Base-by-base conservation (phyloP, 2,113 vertebrate genomes). In the Deroptyus accipitrinus region DNA sequence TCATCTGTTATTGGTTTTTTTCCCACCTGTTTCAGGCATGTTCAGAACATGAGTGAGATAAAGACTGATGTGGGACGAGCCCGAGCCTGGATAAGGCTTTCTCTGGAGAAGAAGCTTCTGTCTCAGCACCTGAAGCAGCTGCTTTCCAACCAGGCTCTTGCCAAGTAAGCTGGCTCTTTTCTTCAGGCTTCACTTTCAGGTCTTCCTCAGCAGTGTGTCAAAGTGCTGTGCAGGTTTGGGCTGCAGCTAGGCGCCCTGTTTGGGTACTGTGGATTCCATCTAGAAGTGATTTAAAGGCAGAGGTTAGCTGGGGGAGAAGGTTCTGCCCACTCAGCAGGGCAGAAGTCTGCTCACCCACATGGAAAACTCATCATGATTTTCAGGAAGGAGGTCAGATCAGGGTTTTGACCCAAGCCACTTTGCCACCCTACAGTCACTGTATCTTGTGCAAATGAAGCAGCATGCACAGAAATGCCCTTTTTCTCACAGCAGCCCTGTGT, bases 91-190 rank as follows among this genome's bases (percentile, higher is more conserved):
- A 99, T 99, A 88, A 98, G 99, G 25, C 94, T 99, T 93, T 99
- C 99, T 61, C 97, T 99, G 84, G 99, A 99, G 97, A 99, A 99
- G 97, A 99, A 99, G 92, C 98, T 99, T 74, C 95, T 99, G 25
- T 99, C 99, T n/a, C 99, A 99, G 72, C 99, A 99, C 77, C 98
- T 99, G 48, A 99, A 99, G 97, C 99, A 99, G 96, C 97, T 99
- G 88, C 98, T 99, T 37, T 98, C 98, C 31, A 98, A 98, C 95
- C 98, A 99, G 57, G 95, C 90, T 31, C 98, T 98, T 96, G 98
- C 98, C 96, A 99, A 98, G 99, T 99, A 96, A 97, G 98, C 31
- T 10, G 77, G 13, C 59, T 85, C 6, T 25, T 79, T 48, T 30
- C 59, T 31, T 68, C 42, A 48, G 39, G n/a, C 39, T 55, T 86